A percentile compares a stretch with the other conserved stretches of the same genome.
Evolutionary conservation across 2,113 vertebrate species (phyloP).

Genomic region (Periophthalmodon schlosseri): DNA sequence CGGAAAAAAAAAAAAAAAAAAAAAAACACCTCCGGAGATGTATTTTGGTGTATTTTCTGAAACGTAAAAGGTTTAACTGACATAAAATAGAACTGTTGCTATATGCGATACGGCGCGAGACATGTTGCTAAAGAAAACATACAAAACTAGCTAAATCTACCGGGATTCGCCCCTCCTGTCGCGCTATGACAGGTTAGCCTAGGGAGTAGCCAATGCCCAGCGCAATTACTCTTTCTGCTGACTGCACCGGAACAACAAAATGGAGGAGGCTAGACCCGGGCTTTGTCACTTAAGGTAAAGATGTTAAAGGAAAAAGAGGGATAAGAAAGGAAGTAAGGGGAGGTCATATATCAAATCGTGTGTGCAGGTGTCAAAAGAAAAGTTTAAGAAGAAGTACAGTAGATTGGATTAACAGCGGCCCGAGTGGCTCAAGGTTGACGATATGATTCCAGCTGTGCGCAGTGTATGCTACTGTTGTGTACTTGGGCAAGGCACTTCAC

Average conservation of each 20-base stretch:
- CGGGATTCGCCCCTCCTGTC: constrained; percentile 64
- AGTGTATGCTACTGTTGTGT: too few relatives aligned
- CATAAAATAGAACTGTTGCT: constrained; percentile 32
- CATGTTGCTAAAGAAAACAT: constrained; percentile 14
- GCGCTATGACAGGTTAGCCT: constrained; percentile 68
- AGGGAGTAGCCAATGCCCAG: constrained; percentile 73
- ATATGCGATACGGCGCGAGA: constrained; percentile 26
- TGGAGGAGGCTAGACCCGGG: constrained; percentile 69
- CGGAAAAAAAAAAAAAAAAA: constrained; percentile 1
- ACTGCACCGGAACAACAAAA: constrained; percentile 78
- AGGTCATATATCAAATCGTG: constrained; percentile 34
- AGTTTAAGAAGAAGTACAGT: background rate
- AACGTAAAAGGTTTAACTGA: background rate
- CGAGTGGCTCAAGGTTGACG: too few relatives aligned
- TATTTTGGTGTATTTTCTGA: constrained; percentile 24
- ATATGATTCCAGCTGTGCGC: too few relatives aligned
- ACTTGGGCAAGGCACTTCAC: too few relatives aligned
- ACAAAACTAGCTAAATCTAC: constrained; percentile 36
- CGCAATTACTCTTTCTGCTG: constrained; percentile 79
- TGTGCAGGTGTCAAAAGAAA: background rate
- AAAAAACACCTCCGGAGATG: constrained; percentile 1
- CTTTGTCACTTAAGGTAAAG: constrained; percentile 74
- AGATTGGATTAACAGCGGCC: too few relatives aligned
- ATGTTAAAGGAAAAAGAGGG: constrained; percentile 56
- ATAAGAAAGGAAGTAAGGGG: constrained; percentile 41